phyloP scores from a whole-genome alignment of 2,797 vertebrate species.

The Typhlichthys eigenmanni region DNA sequence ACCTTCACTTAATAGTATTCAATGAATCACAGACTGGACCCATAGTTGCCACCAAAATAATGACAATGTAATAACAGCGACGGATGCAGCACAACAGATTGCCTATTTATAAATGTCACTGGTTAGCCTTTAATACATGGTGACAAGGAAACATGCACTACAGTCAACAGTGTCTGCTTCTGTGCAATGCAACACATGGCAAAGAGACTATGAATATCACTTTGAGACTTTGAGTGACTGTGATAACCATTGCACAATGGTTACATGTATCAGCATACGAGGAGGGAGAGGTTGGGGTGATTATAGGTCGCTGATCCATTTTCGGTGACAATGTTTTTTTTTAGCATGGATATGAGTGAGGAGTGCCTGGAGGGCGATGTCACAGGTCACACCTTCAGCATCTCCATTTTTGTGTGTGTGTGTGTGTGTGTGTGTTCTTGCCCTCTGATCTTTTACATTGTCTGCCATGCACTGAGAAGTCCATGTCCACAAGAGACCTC shows the following conservation, averaged over 20 bases:
- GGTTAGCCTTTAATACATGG: conserved; percentile 66
- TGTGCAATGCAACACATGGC: conserved; percentile 76
- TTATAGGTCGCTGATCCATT: conserved; percentile 52
- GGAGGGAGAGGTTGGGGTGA: conserved; percentile 46
- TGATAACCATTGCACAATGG: conserved; percentile 80
- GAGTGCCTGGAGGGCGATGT: conserved; percentile 44
- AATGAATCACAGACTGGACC: conserved; percentile 73
- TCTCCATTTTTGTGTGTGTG: conserved; percentile 10
- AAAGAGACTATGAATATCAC: conserved; percentile 74
- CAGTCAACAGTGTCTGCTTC: conserved; percentile 69
- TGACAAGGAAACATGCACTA: conserved; percentile 71
- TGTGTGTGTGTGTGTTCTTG: background rate
- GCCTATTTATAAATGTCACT: conserved; percentile 78
- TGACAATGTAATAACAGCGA: conserved; percentile 75
- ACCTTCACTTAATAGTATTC: conserved; percentile 71
- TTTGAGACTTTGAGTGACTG: conserved; percentile 76
- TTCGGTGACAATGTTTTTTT: conserved; percentile 46
- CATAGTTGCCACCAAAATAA: conserved; percentile 70
- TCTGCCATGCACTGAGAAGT: conserved; percentile 14
- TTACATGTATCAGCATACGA: conserved; percentile 76
- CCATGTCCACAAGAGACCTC: background rate
- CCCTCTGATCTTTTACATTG: conserved; percentile 7
- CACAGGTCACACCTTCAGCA: conserved; percentile 48
- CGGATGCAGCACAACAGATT: conserved; percentile 68
- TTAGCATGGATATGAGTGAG: conserved; percentile 29